Evolutionary conservation across 1,140 invertebrate species (phyloP).

Genomic region (Aplysia californica): DNA sequence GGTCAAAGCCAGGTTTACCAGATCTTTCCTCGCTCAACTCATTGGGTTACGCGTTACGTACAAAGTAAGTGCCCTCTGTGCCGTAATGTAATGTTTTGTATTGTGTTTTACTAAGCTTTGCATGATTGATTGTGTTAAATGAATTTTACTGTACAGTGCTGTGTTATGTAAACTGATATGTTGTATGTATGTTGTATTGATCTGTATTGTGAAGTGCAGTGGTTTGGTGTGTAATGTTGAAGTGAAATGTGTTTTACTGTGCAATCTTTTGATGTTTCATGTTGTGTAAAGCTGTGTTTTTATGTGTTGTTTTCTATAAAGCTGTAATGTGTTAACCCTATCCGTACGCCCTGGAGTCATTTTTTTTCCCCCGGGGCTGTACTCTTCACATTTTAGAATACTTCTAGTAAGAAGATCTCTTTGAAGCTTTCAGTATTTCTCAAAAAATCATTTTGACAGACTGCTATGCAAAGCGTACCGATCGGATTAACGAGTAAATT

Average conservation of each 20-base stretch:
- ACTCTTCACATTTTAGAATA: no score
- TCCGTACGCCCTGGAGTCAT: no score
- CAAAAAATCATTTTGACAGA: no score
- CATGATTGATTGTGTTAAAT: background rate
- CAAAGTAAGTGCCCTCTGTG: slow-evolving; percentile 76
- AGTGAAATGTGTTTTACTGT: background rate
- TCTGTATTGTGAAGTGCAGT: background rate
- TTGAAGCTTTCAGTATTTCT: no score
- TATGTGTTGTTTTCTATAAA: no score
- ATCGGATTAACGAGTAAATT: no score
- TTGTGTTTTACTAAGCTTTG: slow-evolving; percentile 9
- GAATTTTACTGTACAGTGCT: background rate
- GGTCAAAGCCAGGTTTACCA: slow-evolving; percentile 88
- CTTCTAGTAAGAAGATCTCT: no score
- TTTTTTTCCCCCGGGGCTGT: no score
- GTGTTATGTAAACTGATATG: background rate
- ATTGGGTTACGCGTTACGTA: slow-evolving; percentile 93
- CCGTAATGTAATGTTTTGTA: background rate
- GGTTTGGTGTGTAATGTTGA: background rate
- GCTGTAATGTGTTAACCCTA: no score
- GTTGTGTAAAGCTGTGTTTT: no score
- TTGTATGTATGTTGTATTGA: background rate
- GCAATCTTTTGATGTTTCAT: no score
- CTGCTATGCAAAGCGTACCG: no score
- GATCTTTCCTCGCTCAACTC: slow-evolving; percentile 94